These are phyloP conservation scores for Clarias fuscus DNA, from an alignment of 2,797 vertebrate species.

Conservation along the genomic window DNA sequence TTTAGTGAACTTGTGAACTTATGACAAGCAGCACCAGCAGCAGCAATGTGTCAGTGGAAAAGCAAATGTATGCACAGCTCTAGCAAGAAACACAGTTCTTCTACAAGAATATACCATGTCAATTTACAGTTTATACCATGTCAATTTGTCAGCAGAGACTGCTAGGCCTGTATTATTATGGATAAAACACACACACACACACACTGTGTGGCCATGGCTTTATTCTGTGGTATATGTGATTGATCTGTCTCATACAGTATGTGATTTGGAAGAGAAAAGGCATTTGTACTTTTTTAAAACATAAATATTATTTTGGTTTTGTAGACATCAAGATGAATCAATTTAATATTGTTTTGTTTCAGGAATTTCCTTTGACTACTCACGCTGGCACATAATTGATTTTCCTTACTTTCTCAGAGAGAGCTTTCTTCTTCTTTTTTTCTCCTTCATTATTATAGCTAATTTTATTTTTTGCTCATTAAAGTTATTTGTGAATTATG, in stretches of 20 bases:
- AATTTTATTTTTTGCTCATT: neutral
- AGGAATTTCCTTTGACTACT: constrained; percentile 34
- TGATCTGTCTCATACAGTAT: constrained; percentile 5
- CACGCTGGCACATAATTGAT: constrained; percentile 71
- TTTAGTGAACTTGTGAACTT: neutral
- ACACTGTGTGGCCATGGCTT: neutral
- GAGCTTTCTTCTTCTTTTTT: constrained; percentile 39
- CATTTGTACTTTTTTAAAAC: neutral
- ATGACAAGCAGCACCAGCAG: neutral
- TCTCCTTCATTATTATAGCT: constrained; percentile 21
- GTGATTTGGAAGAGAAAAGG: neutral
- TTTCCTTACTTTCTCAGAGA: constrained; percentile 54
- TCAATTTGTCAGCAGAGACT: neutral
- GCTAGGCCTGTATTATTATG: neutral
- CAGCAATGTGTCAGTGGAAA: constrained; percentile 4
- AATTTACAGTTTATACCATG: neutral
- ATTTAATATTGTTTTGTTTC: constrained; percentile 41
- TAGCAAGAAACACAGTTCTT: neutral
- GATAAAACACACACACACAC: neutral
- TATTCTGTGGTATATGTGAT: constrained; percentile 14
- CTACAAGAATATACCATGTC: neutral
- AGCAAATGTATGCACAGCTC: neutral
- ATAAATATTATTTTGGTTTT: neutral
- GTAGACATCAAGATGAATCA: constrained; percentile 28
- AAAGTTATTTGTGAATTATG: neutral